Conservation (phyloP, 2,797 vertebrate species). For the Spea hammondii region DNA sequence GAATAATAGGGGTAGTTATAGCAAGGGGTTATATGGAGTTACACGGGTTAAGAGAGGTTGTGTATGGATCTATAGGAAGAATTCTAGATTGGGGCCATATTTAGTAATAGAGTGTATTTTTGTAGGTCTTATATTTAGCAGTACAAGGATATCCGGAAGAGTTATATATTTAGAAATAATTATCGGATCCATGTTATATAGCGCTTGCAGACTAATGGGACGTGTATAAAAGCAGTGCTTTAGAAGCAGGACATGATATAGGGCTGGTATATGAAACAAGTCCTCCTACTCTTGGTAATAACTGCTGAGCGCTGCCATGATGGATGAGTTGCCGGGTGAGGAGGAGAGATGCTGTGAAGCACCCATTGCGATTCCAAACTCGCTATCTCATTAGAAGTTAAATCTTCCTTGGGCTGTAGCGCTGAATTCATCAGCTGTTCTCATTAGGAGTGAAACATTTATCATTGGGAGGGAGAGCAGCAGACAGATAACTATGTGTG, state of each 20-base stretch:
- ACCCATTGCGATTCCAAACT: conserved; percentile 49
- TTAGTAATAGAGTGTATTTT: too few species aligned
- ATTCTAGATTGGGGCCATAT: too few species aligned
- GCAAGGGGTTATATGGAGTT: too few species aligned
- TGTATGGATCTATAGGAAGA: too few species aligned
- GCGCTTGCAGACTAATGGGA: too few species aligned
- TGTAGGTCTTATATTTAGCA: too few species aligned
- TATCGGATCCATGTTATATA: too few species aligned
- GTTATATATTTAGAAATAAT: too few species aligned
- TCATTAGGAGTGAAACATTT: conserved; percentile 54
- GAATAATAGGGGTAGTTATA: too few species aligned
- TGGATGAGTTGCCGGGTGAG: conserved; percentile 36
- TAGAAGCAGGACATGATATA: conserved; percentile 3
- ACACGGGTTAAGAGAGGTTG: too few species aligned
- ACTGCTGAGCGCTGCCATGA: conserved; percentile 19
- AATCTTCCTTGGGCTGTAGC: conserved; percentile 50
- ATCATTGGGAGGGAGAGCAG: conserved; percentile 55
- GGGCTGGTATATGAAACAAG: neutral
- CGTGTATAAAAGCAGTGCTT: neutral
- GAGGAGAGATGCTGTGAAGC: conserved; percentile 30
- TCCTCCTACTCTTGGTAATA: conserved; percentile 18
- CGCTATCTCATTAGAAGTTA: conserved; percentile 54
- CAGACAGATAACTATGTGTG: conserved; percentile 54
- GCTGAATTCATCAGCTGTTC: conserved; percentile 48
- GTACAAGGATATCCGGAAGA: too few species aligned